Conservation (phyloP, 2,797 vertebrate genomes). For the Cheirogaleus major region DNA sequence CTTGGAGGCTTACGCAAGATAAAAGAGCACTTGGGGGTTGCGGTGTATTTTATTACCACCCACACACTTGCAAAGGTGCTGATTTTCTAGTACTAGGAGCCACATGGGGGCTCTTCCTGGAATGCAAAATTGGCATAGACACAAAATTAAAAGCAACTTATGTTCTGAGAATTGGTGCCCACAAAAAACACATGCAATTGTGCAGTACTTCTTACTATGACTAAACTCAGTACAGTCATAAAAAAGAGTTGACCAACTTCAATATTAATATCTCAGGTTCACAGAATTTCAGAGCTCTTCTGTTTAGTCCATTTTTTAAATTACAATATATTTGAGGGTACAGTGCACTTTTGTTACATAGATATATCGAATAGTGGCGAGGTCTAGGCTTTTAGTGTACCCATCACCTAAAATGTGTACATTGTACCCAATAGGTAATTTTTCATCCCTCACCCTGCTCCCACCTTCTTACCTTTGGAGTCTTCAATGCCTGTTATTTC, state of each 20-base stretch:
- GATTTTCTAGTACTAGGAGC: not conserved
- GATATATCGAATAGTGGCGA: not conserved
- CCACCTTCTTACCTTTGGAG: not conserved
- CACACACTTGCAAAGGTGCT: not conserved
- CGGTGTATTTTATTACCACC: not conserved
- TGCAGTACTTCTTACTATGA: not conserved
- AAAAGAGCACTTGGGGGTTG: not conserved
- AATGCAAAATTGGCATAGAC: not conserved
- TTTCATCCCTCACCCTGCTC: not conserved
- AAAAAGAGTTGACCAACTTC: not conserved
- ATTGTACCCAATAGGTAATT: not conserved
- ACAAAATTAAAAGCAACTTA: constrained; percentile 7
- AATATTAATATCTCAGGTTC: rapidly evolving
- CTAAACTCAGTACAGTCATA: not conserved
- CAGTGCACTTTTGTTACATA: not conserved
- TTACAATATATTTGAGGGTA: too few relatives aligned
- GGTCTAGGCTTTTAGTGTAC: not conserved
- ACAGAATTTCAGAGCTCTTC: not conserved
- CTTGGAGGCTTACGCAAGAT: not conserved
- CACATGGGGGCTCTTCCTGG: not conserved
- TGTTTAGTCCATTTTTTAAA: not conserved
- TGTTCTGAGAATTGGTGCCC: not conserved
- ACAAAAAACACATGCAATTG: not conserved
- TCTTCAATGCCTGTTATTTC: not conserved
- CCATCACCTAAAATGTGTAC: not conserved